Evolutionary conservation across 1,140 invertebrate genomes (phyloP), one percentile per base, ranked within the genome.

Genomic region (Caligus rogercresseyi): DNA sequence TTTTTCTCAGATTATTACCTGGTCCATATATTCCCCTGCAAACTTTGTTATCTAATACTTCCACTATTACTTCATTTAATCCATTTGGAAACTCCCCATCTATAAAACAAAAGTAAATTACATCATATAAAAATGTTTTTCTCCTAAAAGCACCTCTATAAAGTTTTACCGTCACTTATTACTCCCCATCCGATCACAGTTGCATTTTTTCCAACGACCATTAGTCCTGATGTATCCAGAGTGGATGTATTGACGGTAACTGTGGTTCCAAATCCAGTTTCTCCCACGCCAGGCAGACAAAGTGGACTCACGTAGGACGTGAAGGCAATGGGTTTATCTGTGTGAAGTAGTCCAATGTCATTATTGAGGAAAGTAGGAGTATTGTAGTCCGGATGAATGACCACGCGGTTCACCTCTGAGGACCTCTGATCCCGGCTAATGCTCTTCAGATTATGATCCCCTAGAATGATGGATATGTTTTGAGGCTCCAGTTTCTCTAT

Each of bases 311-410:
- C 53, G 53, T 60, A 66, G 3, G 52, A 64, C 58, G 64, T 3
- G 18, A 54, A 55, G 31, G 25, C 23, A 51, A 54, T 52, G 21
- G 18, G 4, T 60, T 52, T 66, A n/a, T 61, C 57, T 31, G 4
- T 4, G 25, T 52, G 20, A 18, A 52, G 25, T 15, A 25, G 25
- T 21, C 51, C 52, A 2, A 68, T 25, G 54, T 68, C 66, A 16
- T 67, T 67, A 43, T 66, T 68, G 2, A 68, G 62, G 1, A 66
- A 55, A 16, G 62, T 54, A 0, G 67, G 67, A 0, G 54, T 13
- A 55, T 68, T 68, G 64, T 64, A 68, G 57, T 67, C 66, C 0
- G 67, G 67, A 54, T 68, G 66, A 2, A 68, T 61, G 26, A 64
- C 52, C 3, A 61, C 61, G 1, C 25, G 52, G 4, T 55, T 56